Conservation (phyloP, 2,113 vertebrate species). For the Micronisus gabar region DNA sequence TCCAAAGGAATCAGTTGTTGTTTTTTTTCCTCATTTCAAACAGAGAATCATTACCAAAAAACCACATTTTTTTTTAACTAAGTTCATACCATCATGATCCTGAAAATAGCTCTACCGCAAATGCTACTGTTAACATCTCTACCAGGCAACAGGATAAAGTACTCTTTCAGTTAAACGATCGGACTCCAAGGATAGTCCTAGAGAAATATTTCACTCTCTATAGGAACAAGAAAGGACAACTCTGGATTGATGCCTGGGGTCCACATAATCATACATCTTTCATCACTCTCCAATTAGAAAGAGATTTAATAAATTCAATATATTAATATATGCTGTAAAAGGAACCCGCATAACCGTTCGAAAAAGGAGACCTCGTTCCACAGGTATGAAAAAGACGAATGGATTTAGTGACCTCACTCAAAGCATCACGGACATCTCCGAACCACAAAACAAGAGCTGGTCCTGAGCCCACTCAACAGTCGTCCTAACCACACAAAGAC, state of each 20-base stretch:
- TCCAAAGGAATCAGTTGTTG: rapidly evolving
- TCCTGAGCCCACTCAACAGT: not conserved
- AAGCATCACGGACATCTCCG: not conserved
- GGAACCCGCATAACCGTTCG: not conserved
- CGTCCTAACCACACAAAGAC: not conserved
- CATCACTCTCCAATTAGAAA: not conserved
- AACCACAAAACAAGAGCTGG: not conserved
- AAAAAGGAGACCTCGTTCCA: not conserved
- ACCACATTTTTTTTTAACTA: not conserved
- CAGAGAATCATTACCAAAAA: not conserved
- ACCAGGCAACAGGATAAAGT: not conserved
- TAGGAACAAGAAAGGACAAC: not conserved
- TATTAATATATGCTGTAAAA: not conserved
- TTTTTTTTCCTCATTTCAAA: not conserved
- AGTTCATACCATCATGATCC: not conserved
- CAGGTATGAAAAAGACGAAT: not conserved
- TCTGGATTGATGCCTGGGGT: not conserved
- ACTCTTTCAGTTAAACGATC: not conserved
- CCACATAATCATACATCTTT: not conserved
- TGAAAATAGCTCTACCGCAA: not conserved
- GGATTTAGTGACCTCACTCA: not conserved
- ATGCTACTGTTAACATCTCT: not conserved
- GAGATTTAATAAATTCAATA: not conserved
- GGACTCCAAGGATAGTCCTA: not conserved
- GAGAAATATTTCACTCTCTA: not conserved